Conservation (phyloP, 2,113 vertebrate genomes). For the Pterocles burchelli region DNA sequence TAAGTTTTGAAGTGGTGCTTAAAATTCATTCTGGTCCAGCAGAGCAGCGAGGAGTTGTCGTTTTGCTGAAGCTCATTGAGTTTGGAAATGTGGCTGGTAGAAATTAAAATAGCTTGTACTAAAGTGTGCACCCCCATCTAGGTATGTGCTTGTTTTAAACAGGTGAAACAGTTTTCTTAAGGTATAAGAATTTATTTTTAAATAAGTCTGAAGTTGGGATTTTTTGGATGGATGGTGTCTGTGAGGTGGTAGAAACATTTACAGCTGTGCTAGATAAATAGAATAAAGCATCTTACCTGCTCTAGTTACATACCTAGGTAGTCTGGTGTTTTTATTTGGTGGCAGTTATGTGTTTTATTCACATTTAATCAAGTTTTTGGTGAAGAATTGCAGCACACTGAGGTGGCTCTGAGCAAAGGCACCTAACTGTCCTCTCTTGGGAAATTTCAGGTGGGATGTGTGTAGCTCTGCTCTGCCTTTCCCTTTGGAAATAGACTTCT, state of each 20-base stretch:
- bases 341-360: neutral
- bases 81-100: neutral
- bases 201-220: neutral
- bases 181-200: neutral
- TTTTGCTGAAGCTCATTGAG: neutral
- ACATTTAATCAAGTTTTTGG: neutral
- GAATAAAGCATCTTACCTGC: neutral
- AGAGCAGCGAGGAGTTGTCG: neutral
- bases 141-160: too few species aligned
- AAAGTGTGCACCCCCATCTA: neutral
- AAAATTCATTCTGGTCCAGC: neutral
- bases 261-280: neutral
- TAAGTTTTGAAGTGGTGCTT: constrained; percentile 7
- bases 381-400: neutral
- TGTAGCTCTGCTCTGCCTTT: neutral
- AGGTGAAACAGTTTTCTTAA: neutral
- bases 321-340: neutral
- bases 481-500: neutral
- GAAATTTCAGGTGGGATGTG: neutral
- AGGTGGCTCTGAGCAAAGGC: neutral
- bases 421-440: rapidly evolving
- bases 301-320: rapidly evolving
- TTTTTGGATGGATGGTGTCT: neutral
- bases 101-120: neutral
- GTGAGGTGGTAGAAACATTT: neutral